Conservation (phyloP, 2,888 invertebrate species). For the Leptopilina drosophilae region DNA sequence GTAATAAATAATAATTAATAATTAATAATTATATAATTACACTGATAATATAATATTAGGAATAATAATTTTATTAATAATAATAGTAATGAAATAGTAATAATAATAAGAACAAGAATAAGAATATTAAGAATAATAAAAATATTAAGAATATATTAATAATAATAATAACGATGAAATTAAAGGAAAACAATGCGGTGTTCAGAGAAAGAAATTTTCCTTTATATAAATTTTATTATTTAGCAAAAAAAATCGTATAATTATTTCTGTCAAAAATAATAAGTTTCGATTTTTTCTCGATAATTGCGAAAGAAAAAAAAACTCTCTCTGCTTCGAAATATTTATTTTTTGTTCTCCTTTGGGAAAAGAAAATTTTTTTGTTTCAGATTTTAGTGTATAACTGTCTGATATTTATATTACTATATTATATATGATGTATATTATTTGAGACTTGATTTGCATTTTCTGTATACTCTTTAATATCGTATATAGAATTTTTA, state of each 20-base stretch:
- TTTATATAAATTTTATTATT: background rate
- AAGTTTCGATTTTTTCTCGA: background rate
- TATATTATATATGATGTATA: background rate
- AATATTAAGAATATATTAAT: too few relatives aligned
- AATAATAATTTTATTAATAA: too few relatives aligned
- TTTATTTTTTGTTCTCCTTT: too few relatives aligned
- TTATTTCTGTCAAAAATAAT: background rate
- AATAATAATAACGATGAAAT: background rate
- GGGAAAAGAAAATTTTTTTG: too few relatives aligned
- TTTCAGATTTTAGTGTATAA: background rate
- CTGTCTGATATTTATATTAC: background rate
- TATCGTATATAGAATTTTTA: conserved; percentile 38
- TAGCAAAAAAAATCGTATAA: background rate
- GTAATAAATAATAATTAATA: background rate
- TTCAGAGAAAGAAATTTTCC: background rate
- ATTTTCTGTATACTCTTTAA: conserved; percentile 38
- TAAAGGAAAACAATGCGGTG: conserved; percentile 6
- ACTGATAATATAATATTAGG: too few relatives aligned
- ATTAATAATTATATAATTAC: background rate
- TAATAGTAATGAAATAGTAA: too few relatives aligned
- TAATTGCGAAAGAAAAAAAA: background rate
- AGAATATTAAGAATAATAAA: too few relatives aligned
- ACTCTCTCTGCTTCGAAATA: background rate
- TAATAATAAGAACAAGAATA: too few relatives aligned
- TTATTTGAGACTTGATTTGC: conserved; percentile 32